A percentile compares a stretch with the other conserved stretches of the same genome.
Conservation (phyloP, 2,888 invertebrate genomes). For the Gortyna flavago region DNA sequence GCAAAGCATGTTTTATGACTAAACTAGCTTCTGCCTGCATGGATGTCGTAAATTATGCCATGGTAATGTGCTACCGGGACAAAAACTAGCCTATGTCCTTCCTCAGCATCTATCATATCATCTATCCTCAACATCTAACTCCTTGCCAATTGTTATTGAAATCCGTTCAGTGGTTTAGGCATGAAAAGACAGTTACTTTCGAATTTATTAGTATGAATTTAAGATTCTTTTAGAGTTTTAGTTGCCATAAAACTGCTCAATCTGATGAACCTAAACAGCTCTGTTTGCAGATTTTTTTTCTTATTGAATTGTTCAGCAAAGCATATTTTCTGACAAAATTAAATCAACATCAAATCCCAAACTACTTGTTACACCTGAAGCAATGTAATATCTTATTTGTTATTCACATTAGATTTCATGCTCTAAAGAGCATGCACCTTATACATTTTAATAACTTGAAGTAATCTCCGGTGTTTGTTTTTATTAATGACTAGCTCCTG, state of each 20-base stretch:
- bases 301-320: background rate
- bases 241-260: too few relatives aligned
- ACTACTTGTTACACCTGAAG: background rate
- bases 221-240: too few relatives aligned
- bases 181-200: background rate
- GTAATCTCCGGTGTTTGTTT: conserved; percentile 2
- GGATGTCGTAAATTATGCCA: background rate
- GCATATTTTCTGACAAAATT: background rate
- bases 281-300: background rate
- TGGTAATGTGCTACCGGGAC: background rate
- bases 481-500: too few relatives aligned
- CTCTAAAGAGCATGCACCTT: background rate
- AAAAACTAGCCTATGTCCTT: background rate
- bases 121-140: background rate
- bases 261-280: too few relatives aligned
- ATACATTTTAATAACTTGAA: background rate
- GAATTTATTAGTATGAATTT: background rate
- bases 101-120: too few relatives aligned
- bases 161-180: background rate
- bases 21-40: background rate
- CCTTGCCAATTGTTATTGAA: background rate
- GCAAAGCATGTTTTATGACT: background rate
- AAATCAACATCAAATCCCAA: background rate
- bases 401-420: conserved; percentile 4
- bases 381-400: background rate